Base-by-base conservation (phyloP, 2,888 invertebrate genomes). In the Hirtodrosophila alboralis region DNA sequence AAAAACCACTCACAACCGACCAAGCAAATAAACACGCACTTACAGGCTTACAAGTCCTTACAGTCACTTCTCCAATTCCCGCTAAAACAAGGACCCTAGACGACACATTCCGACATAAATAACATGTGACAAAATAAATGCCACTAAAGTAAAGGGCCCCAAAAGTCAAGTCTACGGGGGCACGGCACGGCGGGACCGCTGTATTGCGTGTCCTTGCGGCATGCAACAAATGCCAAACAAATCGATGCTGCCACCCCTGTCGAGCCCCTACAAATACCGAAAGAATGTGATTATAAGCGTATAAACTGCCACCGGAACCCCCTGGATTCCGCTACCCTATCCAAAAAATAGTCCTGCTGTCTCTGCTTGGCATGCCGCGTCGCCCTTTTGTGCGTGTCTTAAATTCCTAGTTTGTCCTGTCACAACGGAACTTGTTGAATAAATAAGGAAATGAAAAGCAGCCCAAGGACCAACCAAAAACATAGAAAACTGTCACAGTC, bases 61-160 rank as follows among this genome's bases (percentile, higher is more conserved):
- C 14, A 10, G 18, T 23, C 40, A 5, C 27, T 1, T 10, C n/a
- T 6, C 5, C 18, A 33, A 9, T 2, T 14, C 10, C 18, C 7
- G 6, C 14, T 7, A 9, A 7, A 8, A 10, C 13, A 23, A 36
- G 14, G 43, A 41, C 26, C 56, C 41, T 59, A 56, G 52, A 38
- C 60, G 38, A 51, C 48, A 60, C 67, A 70, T 70, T 60, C 58
- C 63, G 51, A 45, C 64, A 60, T 62, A 72, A 67, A 73, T 67
- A 77, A 78, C 65, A 78, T 73, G 79, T 75, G 79, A 78, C 83
- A 75, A 78, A 81, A 81, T 78, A 69, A 78, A 78, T 72, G 78
- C 62, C 78, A 77, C 78, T 69, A 64, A 69, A 60, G 64, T 59
- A 56, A 62, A 59, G 53, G 74, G 59, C 52, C 48, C 54, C 70